Conservation (phyloP, 2,797 vertebrate genomes). For the Xenopus petersii region DNA sequence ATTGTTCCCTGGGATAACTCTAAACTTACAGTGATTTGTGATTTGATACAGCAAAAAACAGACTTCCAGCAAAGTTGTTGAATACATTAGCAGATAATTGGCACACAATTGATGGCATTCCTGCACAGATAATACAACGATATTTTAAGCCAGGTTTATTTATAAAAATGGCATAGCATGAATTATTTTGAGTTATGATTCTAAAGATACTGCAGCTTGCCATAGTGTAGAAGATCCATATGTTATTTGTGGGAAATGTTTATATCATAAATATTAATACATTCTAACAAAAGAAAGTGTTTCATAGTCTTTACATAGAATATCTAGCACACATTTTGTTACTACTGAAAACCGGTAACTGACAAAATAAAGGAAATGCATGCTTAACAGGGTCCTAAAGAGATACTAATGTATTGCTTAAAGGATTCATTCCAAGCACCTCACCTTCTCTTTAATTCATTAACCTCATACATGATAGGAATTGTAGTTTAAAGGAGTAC, state of each 20-base stretch:
- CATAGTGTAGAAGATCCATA: conserved; percentile 12
- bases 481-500: too few species aligned
- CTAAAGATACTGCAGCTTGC: conserved; percentile 5
- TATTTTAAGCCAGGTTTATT: conserved; percentile 38
- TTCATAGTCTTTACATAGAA: conserved; percentile 11
- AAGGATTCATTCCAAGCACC: too few species aligned
- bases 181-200: conserved; percentile 43
- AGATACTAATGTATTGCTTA: too few species aligned
- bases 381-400: too few species aligned
- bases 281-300: conserved; percentile 18
- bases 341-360: too few species aligned
- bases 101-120: conserved; percentile 43
- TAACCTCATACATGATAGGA: too few species aligned
- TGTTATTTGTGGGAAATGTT: conserved; percentile 41
- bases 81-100: conserved; percentile 47
- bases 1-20: conserved; percentile 31
- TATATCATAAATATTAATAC: conserved; percentile 31
- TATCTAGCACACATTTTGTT: background rate
- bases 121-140: conserved; percentile 40
- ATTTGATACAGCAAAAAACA: conserved; percentile 21
- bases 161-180: conserved; percentile 39
- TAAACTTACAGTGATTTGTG: conserved; percentile 37
- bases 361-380: too few species aligned
- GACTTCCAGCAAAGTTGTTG: conserved; percentile 32
- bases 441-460: too few species aligned